Percentiles rank a stretch among this genome's conserved stretches.
phyloP scores from a whole-genome alignment of 2,888 invertebrate genomes.

The Chorisops tibialis region DNA sequence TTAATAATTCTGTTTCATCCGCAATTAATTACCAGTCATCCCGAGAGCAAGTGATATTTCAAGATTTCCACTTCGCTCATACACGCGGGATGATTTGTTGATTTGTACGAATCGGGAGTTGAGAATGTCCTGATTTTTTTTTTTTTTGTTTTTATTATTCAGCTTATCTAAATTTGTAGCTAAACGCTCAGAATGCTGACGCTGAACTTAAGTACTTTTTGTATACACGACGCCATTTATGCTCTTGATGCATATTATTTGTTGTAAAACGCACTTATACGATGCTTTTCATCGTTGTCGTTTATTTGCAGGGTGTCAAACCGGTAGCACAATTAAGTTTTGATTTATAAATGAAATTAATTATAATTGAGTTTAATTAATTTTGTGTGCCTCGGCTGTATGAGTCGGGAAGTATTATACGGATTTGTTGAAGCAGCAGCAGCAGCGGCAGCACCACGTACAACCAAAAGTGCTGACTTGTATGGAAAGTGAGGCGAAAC shows the following conservation, averaged over 20 bases:
- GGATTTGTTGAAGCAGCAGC: too few relatives aligned
- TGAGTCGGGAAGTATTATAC: too few relatives aligned
- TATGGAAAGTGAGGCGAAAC: too few relatives aligned
- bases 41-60: constrained; percentile 27
- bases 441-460: too few relatives aligned
- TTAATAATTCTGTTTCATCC: constrained; percentile 30
- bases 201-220: too few relatives aligned
- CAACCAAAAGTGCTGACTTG: too few relatives aligned
- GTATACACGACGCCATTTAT: neutral
- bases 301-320: constrained; percentile 23
- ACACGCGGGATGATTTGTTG: constrained; percentile 20
- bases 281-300: neutral
- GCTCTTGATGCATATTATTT: neutral
- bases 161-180: neutral
- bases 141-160: constrained; percentile 5
- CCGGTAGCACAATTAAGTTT: constrained; percentile 34
- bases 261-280: neutral
- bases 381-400: constrained; percentile 19
- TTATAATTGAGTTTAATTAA: constrained; percentile 38
- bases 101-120: constrained; percentile 4
- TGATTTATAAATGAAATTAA: constrained; percentile 37
- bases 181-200: too few relatives aligned
- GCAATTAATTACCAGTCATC: constrained; percentile 29
- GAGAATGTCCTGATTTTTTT: constrained; percentile 5
- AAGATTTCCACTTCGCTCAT: constrained; percentile 19